Evolutionary conservation across 2,113 vertebrate species (phyloP).

Genomic region (Phylloscopus whistleri): DNA sequence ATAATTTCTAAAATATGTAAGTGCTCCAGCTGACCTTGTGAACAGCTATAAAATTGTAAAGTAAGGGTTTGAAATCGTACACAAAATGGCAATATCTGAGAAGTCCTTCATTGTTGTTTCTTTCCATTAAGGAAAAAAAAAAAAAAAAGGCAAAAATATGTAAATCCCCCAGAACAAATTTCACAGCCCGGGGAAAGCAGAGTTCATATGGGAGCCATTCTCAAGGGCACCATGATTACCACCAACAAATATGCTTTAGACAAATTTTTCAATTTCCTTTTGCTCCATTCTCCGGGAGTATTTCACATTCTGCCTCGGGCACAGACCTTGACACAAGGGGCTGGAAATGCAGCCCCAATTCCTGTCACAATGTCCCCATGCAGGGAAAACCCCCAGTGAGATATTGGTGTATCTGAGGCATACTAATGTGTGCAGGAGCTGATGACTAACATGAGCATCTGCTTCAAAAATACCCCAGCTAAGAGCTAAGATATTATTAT

Average conservation of each 20-base stretch:
- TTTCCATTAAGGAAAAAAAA: not conserved
- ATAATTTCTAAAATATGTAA: not conserved
- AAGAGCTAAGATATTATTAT: conserved; percentile 54
- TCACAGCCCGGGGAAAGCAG: not conserved
- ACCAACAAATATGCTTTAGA: not conserved
- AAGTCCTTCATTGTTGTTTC: not conserved
- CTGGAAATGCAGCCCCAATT: not conserved
- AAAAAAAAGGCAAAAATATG: not conserved
- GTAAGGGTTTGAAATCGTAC: not conserved
- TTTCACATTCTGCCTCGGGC: not conserved
- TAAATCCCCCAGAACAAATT: not conserved
- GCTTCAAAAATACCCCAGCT: conserved; percentile 52
- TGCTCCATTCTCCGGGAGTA: not conserved
- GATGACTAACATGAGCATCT: conserved; percentile 62
- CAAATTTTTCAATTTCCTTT: conserved; percentile 6
- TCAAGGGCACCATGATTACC: not conserved
- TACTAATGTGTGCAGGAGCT: not conserved
- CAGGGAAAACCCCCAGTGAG: not conserved
- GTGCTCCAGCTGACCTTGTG: not conserved
- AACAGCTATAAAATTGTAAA: not conserved
- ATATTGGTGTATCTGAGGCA: not conserved
- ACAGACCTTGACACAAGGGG: not conserved
- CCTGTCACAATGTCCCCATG: not conserved
- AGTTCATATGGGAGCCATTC: not conserved
- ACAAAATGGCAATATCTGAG: not conserved